Evolutionary conservation across 2,113 vertebrate genomes (phyloP).

Genomic region (Oriolus oriolus): DNA sequence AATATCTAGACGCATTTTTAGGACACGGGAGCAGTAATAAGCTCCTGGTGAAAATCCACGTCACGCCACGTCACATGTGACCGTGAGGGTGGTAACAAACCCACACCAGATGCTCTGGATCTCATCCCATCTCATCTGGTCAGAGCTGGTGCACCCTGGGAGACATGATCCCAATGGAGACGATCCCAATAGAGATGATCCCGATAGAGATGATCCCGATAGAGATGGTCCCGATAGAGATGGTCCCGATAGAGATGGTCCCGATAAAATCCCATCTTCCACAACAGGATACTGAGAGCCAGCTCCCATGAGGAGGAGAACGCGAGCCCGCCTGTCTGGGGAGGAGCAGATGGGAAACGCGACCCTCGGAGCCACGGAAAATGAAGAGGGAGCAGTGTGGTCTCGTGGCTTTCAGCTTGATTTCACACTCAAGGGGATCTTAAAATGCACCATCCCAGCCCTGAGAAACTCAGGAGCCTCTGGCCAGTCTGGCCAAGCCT

Average conservation of each 20-base stretch:
- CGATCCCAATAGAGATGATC: too few relatives aligned
- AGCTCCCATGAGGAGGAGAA: background rate
- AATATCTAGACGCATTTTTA: background rate
- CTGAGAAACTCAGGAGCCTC: background rate
- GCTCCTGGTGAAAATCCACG: fast-evolving
- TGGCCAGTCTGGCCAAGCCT: background rate
- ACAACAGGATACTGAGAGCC: background rate
- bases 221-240: too few relatives aligned
- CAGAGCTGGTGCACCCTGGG: background rate
- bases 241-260: background rate
- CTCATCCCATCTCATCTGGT: background rate
- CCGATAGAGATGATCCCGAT: too few relatives aligned
- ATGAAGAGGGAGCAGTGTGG: background rate
- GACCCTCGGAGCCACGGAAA: background rate
- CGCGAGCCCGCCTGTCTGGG: background rate
- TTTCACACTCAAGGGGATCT: background rate
- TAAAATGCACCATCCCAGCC: background rate
- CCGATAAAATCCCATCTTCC: background rate
- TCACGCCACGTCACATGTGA: background rate
- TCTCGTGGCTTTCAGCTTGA: background rate
- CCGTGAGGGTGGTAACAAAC: background rate
- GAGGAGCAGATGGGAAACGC: background rate
- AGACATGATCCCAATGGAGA: background rate
- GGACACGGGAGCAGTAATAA: background rate
- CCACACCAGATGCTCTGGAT: background rate